Percentiles rank a stretch among this genome's conserved stretches.
Evolutionary conservation across 2,797 vertebrate genomes (phyloP).

Genomic region (Lepilemur septentrionalis): DNA sequence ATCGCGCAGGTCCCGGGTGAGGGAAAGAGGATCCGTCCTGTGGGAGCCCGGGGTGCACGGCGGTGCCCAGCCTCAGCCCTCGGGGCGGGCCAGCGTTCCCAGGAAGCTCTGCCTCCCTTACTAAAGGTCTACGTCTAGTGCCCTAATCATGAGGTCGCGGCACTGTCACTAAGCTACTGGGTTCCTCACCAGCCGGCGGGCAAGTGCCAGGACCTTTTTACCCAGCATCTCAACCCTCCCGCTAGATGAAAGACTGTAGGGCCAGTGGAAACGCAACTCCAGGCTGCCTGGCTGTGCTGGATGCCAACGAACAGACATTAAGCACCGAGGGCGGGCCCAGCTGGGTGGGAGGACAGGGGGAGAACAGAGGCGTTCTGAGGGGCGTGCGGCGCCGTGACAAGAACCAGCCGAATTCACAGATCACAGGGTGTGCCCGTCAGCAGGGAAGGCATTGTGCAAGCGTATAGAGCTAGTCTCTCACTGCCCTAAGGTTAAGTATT

Average conservation of each 20-base stretch:
- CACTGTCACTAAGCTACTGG: conserved; percentile 27
- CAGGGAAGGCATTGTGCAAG: not conserved
- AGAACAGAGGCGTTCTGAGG: not conserved
- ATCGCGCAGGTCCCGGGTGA: not conserved
- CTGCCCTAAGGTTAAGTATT: not conserved
- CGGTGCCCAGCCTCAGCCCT: not conserved
- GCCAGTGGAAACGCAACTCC: not conserved
- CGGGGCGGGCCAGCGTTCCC: not conserved
- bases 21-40: not conserved
- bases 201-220: not conserved
- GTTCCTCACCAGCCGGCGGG: not conserved
- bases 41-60: not conserved
- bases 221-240: conserved; percentile 26
- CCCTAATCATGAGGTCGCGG: not conserved
- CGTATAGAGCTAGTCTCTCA: not conserved
- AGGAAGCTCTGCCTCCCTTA: not conserved
- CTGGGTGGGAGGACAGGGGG: not conserved
- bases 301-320: conserved; percentile 1
- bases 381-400: not conserved
- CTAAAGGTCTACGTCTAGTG: not conserved
- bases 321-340: not conserved
- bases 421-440: not conserved
- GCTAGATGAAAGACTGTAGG: conserved; percentile 15
- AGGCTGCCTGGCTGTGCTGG: not conserved
- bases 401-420: conserved; percentile 31